Evolutionary conservation across 2,888 invertebrate species (phyloP).

Genomic region (Drosophila kambysellisi): DNA sequence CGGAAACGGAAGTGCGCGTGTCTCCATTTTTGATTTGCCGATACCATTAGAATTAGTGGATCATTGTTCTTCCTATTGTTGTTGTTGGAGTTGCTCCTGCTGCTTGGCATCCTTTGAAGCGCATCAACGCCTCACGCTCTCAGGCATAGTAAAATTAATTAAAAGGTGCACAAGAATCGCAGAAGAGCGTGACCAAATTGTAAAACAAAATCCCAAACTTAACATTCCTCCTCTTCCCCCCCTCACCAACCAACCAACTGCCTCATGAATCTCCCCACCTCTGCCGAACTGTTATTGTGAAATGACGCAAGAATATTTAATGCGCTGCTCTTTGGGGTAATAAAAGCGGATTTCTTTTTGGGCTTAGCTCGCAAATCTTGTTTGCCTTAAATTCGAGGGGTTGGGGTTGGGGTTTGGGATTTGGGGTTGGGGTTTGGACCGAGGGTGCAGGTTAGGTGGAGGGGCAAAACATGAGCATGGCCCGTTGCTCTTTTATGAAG

Average conservation of each 20-base stretch:
- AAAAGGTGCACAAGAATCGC: slow-evolving; percentile 58
- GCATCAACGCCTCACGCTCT: slow-evolving; percentile 49
- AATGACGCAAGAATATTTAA: slow-evolving; percentile 79
- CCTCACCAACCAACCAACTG: neutral
- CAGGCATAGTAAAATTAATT: slow-evolving; percentile 69
- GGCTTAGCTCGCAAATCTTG: slow-evolving; percentile 66
- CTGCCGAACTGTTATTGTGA: slow-evolving; percentile 38
- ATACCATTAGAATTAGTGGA: slow-evolving; percentile 23
- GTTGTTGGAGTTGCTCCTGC: neutral
- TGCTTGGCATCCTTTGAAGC: slow-evolving; percentile 53
- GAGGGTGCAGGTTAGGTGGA: neutral
- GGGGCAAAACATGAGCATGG: slow-evolving; percentile 33
- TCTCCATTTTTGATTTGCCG: slow-evolving; percentile 77
- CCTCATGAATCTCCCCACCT: neutral
- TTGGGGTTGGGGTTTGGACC: neutral
- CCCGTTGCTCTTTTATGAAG: slow-evolving; percentile 53
- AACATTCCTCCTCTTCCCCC: neutral
- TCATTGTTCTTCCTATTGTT: neutral
- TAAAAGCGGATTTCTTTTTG: slow-evolving; percentile 70
- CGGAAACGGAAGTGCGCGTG: slow-evolving; percentile 71
- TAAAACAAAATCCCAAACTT: slow-evolving; percentile 27
- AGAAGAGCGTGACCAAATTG: slow-evolving; percentile 72
- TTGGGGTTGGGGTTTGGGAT: too few species aligned
- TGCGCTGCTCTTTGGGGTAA: slow-evolving; percentile 62
- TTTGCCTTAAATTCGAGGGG: slow-evolving; percentile 55